These are phyloP conservation scores for Scaptomyza parva DNA, from an alignment of 2,888 invertebrate species.

Conservation along the genomic window DNA sequence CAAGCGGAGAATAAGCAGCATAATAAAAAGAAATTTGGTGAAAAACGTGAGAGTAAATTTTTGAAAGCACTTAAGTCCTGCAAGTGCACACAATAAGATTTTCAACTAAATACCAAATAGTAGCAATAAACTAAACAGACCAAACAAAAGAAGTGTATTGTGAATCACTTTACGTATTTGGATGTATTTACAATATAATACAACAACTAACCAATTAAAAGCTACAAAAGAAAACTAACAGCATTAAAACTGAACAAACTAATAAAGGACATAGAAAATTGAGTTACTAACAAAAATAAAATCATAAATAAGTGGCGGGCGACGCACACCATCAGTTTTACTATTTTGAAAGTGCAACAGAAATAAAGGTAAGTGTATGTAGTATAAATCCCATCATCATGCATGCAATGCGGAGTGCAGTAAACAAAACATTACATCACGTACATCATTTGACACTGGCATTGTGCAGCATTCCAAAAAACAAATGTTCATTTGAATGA, in stretches of 20 bases:
- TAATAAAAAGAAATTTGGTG: constrained; percentile 41
- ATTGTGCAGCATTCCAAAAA: background rate
- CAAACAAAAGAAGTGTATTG: background rate
- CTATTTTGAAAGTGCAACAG: background rate
- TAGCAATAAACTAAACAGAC: background rate
- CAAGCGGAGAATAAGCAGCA: background rate
- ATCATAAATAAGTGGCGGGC: too few species aligned
- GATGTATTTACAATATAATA: background rate
- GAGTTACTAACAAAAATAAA: background rate
- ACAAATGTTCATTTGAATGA: too few species aligned
- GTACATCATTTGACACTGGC: background rate
- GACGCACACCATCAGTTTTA: background rate
- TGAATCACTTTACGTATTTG: background rate
- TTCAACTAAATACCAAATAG: background rate
- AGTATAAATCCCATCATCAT: background rate
- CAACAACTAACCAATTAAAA: background rate
- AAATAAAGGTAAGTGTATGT: background rate
- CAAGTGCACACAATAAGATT: constrained; percentile 44
- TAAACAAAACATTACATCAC: too few species aligned
- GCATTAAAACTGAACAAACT: background rate
- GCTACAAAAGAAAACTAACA: background rate
- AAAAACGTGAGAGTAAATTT: constrained; percentile 51
- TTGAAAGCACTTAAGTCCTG: constrained; percentile 51
- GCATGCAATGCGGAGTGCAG: background rate
- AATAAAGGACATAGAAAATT: background rate